Evolutionary conservation across 2,888 invertebrate species (phyloP), one percentile per base, ranked within the genome.

Genomic region (Pyrocoelia pectoralis): DNA sequence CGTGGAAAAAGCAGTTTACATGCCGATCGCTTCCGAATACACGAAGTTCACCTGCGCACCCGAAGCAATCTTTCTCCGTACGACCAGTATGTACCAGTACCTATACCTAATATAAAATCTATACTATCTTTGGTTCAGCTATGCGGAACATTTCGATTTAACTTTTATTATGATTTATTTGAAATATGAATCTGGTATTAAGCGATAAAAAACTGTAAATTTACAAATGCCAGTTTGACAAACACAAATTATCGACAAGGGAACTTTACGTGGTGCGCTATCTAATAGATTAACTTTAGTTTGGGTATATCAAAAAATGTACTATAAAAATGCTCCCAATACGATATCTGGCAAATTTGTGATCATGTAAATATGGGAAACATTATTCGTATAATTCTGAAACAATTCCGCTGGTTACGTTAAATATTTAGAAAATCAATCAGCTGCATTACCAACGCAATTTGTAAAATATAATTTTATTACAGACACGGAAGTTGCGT

Each of bases 121-220:
- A 33, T n/a, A 33, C 2, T n/a, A 33, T 33, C 8, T 46, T 18
- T 43, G 5, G 46, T 17, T 6, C 15, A 28, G 15, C 6, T 13
- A 24, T 13, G 48, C 9, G n/a, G 17, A 46, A 33, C 12, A 15
- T 43, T 56, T 46, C 29, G 14, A 29, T 19, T 28, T 48, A 15
- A 33, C 33, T 33, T 15, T 17, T 1, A 12, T 43, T 43, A 4
- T 12, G n/a, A 15, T 53, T 41, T 14, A 18, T 41, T 14, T 54
- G 41, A 56, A 48, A 28, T 51, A 57, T 50, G 38, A 41, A 50
- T 57, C 56, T 51, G 56, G 19, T 49, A 19, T 12, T 2, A 40
- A n/a, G 14, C 19, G 56, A 56, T 56, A 56, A 56, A 55, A 56
- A 50, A 56, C 28, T 56, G 48, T 49, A 18, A 56, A 56, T 56